Percentiles rank a stretch among this genome's conserved stretches.
Conservation (phyloP, 2,113 vertebrate species). For the Kobus ellipsiprymnus region DNA sequence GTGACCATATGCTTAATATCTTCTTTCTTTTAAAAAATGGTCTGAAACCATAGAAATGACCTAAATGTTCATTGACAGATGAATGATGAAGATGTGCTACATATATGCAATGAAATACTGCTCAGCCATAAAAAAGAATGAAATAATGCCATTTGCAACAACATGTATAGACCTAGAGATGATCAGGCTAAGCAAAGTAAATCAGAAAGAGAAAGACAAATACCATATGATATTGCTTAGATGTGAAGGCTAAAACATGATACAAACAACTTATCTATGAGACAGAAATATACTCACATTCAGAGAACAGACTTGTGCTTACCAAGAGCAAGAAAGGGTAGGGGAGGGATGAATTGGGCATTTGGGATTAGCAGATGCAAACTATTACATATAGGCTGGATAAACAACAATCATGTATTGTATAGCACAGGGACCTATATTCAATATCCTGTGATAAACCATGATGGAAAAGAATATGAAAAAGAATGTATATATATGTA, state of each 20-base stretch:
- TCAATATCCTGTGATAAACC: neutral
- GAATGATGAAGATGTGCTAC: neutral
- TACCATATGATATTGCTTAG: neutral
- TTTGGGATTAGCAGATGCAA: neutral
- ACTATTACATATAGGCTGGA: neutral
- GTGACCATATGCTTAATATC: neutral
- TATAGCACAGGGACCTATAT: neutral
- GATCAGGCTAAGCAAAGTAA: neutral
- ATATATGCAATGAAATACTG: neutral
- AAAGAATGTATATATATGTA: neutral
- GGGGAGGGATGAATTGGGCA: neutral
- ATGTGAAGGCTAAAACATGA: neutral
- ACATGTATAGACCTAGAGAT: neutral
- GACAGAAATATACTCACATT: neutral
- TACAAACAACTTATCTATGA: neutral
- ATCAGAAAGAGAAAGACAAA: neutral
- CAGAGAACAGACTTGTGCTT: neutral
- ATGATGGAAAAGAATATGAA: neutral
- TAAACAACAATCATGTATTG: neutral
- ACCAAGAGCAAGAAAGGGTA: neutral
- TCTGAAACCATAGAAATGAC: neutral
- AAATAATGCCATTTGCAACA: neutral
- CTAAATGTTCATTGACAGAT: neutral
- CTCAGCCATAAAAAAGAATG: neutral
- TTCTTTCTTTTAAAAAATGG: neutral